Evolutionary conservation across 2,797 vertebrate genomes (phyloP).

Genomic region (Tragopan temminckii): DNA sequence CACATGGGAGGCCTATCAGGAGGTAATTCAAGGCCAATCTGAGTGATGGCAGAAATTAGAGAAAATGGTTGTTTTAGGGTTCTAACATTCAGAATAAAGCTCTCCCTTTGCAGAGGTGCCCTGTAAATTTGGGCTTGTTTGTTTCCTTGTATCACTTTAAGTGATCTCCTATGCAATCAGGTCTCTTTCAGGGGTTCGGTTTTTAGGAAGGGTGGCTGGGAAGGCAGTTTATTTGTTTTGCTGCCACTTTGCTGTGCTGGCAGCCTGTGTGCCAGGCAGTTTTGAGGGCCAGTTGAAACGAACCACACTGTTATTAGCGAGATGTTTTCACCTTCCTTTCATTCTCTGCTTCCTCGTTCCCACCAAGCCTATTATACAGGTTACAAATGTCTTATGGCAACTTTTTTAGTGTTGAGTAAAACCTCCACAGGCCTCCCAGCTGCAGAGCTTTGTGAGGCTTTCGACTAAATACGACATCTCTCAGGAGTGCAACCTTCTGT

Average conservation of each 20-base stretch:
- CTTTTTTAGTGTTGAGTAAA: slow-evolving; percentile 55
- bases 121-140: slow-evolving; percentile 59
- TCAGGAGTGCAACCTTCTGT: slow-evolving; percentile 75
- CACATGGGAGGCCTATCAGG: slow-evolving; percentile 86
- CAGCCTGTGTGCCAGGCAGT: slow-evolving; percentile 38
- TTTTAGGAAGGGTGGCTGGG: background rate
- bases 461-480: slow-evolving; percentile 49
- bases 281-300: slow-evolving; percentile 53
- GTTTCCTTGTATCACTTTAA: slow-evolving; percentile 54
- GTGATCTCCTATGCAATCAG: background rate
- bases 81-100: slow-evolving; percentile 81
- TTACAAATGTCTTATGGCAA: slow-evolving; percentile 67
- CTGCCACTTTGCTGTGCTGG: slow-evolving; percentile 19
- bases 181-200: background rate
- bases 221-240: slow-evolving; percentile 36
- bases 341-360: slow-evolving; percentile 43
- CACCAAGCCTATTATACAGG: slow-evolving; percentile 72
- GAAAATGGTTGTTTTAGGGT: slow-evolving; percentile 82
- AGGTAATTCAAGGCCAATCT: slow-evolving; percentile 88
- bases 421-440: slow-evolving; percentile 64
- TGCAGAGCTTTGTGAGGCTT: slow-evolving; percentile 69
- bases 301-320: slow-evolving; percentile 56
- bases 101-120: slow-evolving; percentile 64
- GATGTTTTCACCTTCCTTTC: slow-evolving; percentile 67
- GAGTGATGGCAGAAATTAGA: slow-evolving; percentile 86